Base-by-base conservation (phyloP, 2,888 invertebrate species). In the Helleia helle region DNA sequence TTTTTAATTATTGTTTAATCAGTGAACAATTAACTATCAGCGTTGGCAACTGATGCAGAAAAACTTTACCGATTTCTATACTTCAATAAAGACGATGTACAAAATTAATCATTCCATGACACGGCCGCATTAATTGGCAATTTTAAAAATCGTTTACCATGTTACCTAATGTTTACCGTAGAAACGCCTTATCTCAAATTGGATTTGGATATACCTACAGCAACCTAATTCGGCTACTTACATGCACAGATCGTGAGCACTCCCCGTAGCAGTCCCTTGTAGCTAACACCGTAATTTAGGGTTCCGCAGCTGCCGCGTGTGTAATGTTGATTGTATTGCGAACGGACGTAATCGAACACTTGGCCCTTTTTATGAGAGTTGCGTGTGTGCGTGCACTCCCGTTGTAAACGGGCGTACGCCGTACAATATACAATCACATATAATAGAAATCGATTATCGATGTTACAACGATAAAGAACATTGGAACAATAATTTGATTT, bases 291-390 rank as follows among this genome's bases (percentile, higher is more conserved):
- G 72, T 79, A 79, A 75, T 75, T 79, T 75, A 76, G 76, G 71
- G 71, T 62, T 66, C 68, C 69, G 55, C 83, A 83, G 77, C 83
- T 83, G 83, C 64, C 65, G 56, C 71, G 59, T 67, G 63, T 62
- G 68, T 80, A 77, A 83, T 74, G 77, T 69, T 80, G 79, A 81
- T 83, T 81, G 80, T 77, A 81, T 81, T 75, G 75, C 64, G 61
- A 60, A 57, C 52, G 59, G 50, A 52, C 47, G 52, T 59, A 70
- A 75, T 73, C 68, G 71, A 71, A 74, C 65, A 60, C 59, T 66
- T 55, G 55, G 64, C 70, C 62, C 31, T 65, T 63, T 69, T 71
- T 68, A 63, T 65, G 53, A 49, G 63, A 52, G 65, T 63, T 44
- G 43, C 46, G 28, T 30, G 29, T 28, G 36, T 41, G 34, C 12